These are phyloP conservation scores for Zaprionus inermis DNA, from an alignment of 1,140 invertebrate species.

Conservation along the genomic window DNA sequence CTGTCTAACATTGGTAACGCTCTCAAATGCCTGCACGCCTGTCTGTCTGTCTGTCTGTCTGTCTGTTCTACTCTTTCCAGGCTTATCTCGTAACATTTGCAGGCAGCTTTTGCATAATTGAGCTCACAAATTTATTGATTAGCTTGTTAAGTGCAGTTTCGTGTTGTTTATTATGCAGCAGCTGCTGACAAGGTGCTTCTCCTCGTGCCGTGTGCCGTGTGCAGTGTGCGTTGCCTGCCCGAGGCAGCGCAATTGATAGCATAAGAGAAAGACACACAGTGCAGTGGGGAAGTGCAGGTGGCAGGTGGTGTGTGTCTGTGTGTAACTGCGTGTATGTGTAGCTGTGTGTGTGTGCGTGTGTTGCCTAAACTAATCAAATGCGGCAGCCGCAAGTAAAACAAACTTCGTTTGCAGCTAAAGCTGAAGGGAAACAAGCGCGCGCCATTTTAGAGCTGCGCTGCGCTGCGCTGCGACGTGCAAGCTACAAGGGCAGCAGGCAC, in stretches of 20 bases:
- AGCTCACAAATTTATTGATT: slow-evolving; percentile 29
- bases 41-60: background rate
- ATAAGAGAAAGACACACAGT: background rate
- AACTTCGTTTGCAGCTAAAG: slow-evolving; percentile 62
- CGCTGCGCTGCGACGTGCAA: slow-evolving; percentile 8
- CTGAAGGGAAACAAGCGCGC: slow-evolving; percentile 17
- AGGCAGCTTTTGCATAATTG: slow-evolving; percentile 10
- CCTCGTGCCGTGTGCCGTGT: background rate
- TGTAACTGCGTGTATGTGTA: background rate
- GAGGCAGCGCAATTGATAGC: slow-evolving; percentile 2
- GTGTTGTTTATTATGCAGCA: slow-evolving; percentile 29
- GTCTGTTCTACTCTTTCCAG: background rate
- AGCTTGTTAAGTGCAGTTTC: slow-evolving; percentile 33
- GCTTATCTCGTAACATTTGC: background rate
- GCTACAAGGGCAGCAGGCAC: slow-evolving; percentile 54
- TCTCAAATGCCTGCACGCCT: background rate
- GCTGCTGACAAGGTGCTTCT: slow-evolving; percentile 16
- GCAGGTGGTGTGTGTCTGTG: background rate
- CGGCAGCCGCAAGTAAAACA: slow-evolving; percentile 50
- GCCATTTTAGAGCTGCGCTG: slow-evolving; percentile 29
- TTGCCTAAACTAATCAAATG: slow-evolving; percentile 61
- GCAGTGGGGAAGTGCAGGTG: background rate
- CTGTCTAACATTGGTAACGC: too few relatives aligned
- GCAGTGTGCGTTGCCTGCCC: background rate
- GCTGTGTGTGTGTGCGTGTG: slow-evolving; percentile 9